phyloP scores from a whole-genome alignment of 2,113 vertebrate genomes.

The Pteruthius melanotis region DNA sequence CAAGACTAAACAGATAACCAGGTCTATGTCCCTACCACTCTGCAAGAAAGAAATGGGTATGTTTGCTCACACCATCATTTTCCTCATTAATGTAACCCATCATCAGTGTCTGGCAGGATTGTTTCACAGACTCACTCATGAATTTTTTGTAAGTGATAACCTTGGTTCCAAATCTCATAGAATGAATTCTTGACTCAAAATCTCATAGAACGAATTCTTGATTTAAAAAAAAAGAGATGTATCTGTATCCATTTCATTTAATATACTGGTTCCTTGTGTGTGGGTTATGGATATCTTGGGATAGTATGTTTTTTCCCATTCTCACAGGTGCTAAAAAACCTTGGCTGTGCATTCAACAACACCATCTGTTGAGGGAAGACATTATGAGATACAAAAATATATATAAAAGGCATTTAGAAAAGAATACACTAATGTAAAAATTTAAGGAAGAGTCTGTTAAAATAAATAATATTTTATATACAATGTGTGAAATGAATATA shows the following conservation, averaged over 20 bases:
- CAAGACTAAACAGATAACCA: background rate
- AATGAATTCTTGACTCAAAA: background rate
- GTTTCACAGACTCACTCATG: background rate
- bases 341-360: background rate
- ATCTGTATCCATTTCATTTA: background rate
- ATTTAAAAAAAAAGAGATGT: background rate
- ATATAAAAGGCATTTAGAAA: background rate
- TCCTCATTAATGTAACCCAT: background rate
- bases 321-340: background rate
- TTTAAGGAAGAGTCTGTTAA: background rate
- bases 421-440: background rate
- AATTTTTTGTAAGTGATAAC: background rate
- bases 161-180: background rate
- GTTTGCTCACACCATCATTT: background rate
- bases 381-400: background rate
- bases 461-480: background rate
- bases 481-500: background rate
- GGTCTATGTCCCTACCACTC: background rate
- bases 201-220: background rate
- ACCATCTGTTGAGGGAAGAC: conserved; percentile 3
- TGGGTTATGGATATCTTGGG: background rate
- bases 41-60: background rate
- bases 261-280: background rate
- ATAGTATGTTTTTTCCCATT: background rate
- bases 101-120: background rate